phyloP scores from a whole-genome alignment of 1,140 invertebrate genomes.

The Pinna nobilis region DNA sequence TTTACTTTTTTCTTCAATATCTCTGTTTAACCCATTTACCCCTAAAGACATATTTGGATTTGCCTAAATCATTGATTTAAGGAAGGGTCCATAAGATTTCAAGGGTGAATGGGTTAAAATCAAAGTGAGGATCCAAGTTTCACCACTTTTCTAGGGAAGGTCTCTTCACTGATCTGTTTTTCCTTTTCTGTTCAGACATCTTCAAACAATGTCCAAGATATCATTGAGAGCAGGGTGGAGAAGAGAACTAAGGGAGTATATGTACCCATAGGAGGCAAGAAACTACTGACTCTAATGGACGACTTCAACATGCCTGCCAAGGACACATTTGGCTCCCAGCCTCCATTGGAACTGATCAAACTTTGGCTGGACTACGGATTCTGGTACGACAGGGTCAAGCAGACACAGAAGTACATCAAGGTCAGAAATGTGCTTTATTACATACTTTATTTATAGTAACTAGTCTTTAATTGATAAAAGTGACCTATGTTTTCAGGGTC shows the following conservation, averaged over 20 bases:
- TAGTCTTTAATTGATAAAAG: no score
- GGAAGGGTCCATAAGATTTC: no score
- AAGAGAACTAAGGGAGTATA: conserved; percentile 89
- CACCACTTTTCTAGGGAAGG: no score
- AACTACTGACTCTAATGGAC: conserved; percentile 89
- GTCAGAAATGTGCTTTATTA: conserved; percentile 65
- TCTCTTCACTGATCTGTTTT: no score
- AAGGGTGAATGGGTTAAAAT: no score
- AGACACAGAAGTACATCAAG: conserved; percentile 83
- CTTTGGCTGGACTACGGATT: conserved; percentile 91
- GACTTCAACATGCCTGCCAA: conserved; percentile 94
- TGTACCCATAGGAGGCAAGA: conserved; percentile 85
- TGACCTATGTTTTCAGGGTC: no score
- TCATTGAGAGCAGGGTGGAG: conserved; percentile 87
- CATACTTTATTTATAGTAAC: no score
- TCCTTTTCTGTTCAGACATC: conserved; percentile 79
- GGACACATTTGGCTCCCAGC: conserved; percentile 89
- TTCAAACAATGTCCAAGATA: conserved; percentile 82
- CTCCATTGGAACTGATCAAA: conserved; percentile 88
- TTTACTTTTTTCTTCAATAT: no score
- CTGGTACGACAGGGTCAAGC: conserved; percentile 85
- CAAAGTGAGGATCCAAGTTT: no score
- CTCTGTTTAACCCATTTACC: no score
- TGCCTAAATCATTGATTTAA: no score
- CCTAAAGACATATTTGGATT: no score